Percentiles rank a stretch among this genome's conserved stretches.
Evolutionary conservation across 1,140 invertebrate species (phyloP).

Genomic region (Drosophila nasuta): DNA sequence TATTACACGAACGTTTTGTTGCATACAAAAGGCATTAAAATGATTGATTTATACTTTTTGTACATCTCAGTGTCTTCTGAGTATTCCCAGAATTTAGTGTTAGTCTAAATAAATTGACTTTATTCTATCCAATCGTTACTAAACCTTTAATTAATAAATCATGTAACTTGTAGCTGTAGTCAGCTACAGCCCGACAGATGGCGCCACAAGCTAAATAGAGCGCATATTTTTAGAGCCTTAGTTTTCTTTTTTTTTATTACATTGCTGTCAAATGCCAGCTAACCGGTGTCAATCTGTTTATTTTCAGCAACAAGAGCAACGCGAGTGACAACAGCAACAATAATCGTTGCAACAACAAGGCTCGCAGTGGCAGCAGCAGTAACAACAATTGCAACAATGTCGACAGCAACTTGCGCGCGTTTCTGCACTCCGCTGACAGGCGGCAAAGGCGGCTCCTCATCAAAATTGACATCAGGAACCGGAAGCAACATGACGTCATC

Average conservation of each 20-base stretch:
- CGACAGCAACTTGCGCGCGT: conserved; percentile 72
- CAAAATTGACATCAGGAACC: conserved; percentile 66
- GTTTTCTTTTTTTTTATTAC: background rate
- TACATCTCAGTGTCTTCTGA: too few species aligned
- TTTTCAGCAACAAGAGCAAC: conserved; percentile 11
- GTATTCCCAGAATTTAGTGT: too few species aligned
- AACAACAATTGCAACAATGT: conserved; percentile 56
- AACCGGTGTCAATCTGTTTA: conserved; percentile 11
- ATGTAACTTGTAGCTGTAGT: background rate
- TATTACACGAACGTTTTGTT: too few species aligned
- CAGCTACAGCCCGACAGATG: conserved; percentile 1
- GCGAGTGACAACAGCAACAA: conserved; percentile 1
- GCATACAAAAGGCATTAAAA: too few species aligned
- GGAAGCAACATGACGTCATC: conserved; percentile 63
- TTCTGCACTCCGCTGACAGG: conserved; percentile 63
- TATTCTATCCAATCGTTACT: too few species aligned
- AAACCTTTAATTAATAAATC: too few species aligned
- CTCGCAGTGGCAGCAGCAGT: conserved; percentile 24
- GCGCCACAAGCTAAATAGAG: background rate
- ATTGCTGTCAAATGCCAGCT: conserved; percentile 7
- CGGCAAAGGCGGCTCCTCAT: conserved; percentile 54
- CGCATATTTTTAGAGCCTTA: conserved; percentile 2
- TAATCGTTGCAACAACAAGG: conserved; percentile 24
- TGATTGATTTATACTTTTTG: too few species aligned
- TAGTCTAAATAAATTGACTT: too few species aligned